Evolutionary conservation across 2,797 vertebrate species (phyloP).

Genomic region (Megaceryle alcyon): DNA sequence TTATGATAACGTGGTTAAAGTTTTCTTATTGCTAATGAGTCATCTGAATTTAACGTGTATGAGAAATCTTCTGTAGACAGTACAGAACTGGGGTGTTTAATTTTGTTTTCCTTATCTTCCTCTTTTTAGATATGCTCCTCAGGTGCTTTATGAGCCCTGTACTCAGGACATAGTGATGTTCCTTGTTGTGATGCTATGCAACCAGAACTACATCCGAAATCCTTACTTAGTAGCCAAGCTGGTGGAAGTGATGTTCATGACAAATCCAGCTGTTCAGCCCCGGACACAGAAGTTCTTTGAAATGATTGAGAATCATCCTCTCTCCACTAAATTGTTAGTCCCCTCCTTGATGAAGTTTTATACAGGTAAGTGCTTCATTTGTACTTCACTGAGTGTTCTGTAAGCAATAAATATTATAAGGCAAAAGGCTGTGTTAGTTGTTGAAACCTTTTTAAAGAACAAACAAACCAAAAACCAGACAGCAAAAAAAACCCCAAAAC

Average conservation of each 20-base stretch:
- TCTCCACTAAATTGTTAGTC: conserved; percentile 93
- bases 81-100: not conserved
- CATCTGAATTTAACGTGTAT: not conserved
- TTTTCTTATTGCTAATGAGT: not conserved
- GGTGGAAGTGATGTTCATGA: conserved; percentile 98
- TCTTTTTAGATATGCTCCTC: conserved; percentile 91
- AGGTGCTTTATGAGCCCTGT: conserved; percentile 98
- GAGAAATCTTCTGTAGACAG: not conserved
- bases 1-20: not conserved
- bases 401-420: not conserved
- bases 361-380: conserved; percentile 83
- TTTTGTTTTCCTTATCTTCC: not conserved
- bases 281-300: conserved; percentile 97
- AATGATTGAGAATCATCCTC: conserved; percentile 98
- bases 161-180: conserved; percentile 98
- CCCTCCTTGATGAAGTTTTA: conserved; percentile 99
- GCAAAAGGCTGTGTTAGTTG: not conserved
- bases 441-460: not conserved
- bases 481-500: not conserved
- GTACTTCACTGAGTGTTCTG: not conserved
- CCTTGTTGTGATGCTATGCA: conserved; percentile 97
- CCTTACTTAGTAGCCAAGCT: conserved; percentile 98
- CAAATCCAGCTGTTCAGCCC: conserved; percentile 96
- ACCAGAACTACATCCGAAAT: conserved; percentile 98
- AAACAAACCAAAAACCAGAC: not conserved